phyloP scores from a whole-genome alignment of 2,113 vertebrate species.

The Catharus fuscescens region DNA sequence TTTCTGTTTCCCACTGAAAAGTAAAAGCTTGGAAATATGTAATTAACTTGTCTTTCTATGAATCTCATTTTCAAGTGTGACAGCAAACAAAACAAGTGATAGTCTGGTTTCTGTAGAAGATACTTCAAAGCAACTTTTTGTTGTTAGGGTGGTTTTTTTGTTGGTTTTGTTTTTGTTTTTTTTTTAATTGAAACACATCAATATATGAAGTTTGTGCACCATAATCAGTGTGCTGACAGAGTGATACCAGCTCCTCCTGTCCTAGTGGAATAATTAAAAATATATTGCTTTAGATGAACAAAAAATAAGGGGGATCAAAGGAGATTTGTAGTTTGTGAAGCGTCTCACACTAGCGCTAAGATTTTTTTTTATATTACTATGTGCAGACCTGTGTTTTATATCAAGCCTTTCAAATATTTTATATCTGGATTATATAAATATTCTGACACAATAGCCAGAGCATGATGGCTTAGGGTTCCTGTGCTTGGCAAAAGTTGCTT shows the following conservation, averaged over 20 bases:
- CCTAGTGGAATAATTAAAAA: not conserved
- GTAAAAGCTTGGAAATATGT: not conserved
- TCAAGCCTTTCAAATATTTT: not conserved
- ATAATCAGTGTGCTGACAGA: not conserved
- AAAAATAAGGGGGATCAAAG: not conserved
- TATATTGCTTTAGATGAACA: not conserved
- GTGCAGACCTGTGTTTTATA: not conserved
- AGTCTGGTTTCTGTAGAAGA: not conserved
- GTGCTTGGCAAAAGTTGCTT: not conserved
- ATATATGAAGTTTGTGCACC: not conserved
- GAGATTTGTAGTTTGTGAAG: not conserved
- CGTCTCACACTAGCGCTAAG: not conserved
- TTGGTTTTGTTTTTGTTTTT: not conserved
- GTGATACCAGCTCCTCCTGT: not conserved
- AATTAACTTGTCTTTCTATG: not conserved
- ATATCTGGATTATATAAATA: not conserved
- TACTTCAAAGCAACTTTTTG: not conserved
- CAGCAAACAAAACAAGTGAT: not conserved
- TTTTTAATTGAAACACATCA: not conserved
- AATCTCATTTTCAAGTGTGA: not conserved
- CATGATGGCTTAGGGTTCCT: not conserved
- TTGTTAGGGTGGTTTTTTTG: too few species aligned
- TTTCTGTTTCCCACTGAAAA: not conserved
- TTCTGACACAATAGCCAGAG: not conserved
- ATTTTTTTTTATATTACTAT: not conserved